Base-by-base conservation (phyloP, 2,113 vertebrate species). In the Coracopsis vasa region DNA sequence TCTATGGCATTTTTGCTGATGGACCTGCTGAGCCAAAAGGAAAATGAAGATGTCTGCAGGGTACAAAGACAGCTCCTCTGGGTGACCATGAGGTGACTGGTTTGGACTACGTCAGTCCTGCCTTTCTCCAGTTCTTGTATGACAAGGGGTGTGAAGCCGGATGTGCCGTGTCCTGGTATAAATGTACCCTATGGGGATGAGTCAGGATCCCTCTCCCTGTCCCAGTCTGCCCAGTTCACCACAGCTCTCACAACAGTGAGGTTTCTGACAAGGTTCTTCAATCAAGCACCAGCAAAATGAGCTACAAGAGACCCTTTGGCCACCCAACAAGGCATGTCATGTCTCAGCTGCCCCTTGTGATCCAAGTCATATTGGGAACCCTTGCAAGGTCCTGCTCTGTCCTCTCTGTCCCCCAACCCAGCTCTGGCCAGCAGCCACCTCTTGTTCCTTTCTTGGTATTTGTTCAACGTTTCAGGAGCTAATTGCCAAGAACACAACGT, bases 401-500 rank as follows among this genome's bases (percentile, higher is more conserved):
- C 27, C 35, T 67, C 71, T 69, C 27, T 60, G 31, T 3, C 3
- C 47, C 83, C 33, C 28, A 65, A 0, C 4, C 39, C 33, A 17
- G 24, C 33, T 78, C 79, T 88, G 71, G 50, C 72, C 65, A 79
- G 79, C 47, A 82, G 35, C 66, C 44, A 67, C 21, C 41, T 91
- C 60, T 69, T 81, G 5, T 47, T 44, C 15, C 60, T 61, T 60
- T 37, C 42, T 53, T 37, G 11, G 25, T 51, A 39, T 72, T 73
- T 95, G 94, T 86, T 70, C 61, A 51, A 83, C 66, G 35, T 47
- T 92, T 80, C 58, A 42, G 87, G 88, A 91, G 14, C 54, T 60
- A 92, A 90, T 93, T 91, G 88, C 90, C 94, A 92, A 96, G 96
- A 89, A 96, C 83, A 90, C 61, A 33, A 91, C 2, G 28, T 94